Conservation (phyloP, 2,888 invertebrate species). For the Drosophila rellima region DNA sequence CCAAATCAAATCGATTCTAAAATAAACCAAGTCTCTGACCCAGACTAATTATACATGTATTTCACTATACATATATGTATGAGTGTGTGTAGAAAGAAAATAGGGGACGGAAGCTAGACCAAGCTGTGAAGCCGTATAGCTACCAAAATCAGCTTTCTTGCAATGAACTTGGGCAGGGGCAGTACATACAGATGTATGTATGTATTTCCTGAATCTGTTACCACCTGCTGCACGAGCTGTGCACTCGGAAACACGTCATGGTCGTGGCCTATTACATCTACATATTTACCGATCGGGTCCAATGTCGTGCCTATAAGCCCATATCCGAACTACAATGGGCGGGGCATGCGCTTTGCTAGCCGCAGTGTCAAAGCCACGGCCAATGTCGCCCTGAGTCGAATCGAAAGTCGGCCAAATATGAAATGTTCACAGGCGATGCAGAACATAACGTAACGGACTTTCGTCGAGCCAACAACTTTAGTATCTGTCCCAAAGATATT, state of each 20-base stretch:
- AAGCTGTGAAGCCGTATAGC: conserved; percentile 53
- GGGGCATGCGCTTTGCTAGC: conserved; percentile 50
- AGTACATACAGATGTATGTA: background rate
- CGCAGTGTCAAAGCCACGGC: conserved; percentile 60
- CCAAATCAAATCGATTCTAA: conserved; percentile 31
- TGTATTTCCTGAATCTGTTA: conserved; percentile 63
- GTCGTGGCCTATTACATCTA: conserved; percentile 13
- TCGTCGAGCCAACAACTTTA: conserved; percentile 55
- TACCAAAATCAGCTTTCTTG: conserved; percentile 64
- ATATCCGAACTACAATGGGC: conserved; percentile 2
- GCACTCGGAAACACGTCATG: conserved; percentile 20
- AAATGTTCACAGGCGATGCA: conserved; percentile 29
- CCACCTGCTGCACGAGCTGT: conserved; percentile 51
- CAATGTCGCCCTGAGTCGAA: conserved; percentile 9
- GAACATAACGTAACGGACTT: conserved; percentile 62
- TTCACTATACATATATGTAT: background rate
- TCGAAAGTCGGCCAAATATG: conserved; percentile 43
- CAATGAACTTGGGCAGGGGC: conserved; percentile 51
- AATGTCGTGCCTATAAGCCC: conserved; percentile 43
- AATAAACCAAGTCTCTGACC: conserved; percentile 5
- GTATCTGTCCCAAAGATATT: conserved; percentile 3
- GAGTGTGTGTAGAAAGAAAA: conserved; percentile 12
- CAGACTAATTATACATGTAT: conserved; percentile 31
- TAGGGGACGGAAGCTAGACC: conserved; percentile 40
- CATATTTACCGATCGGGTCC: conserved; percentile 35